These are phyloP conservation scores for Chrysogorgia sp. DNA, from an alignment of 92 coral and sea anemone genomes.

Conservation along the genomic window DNA sequence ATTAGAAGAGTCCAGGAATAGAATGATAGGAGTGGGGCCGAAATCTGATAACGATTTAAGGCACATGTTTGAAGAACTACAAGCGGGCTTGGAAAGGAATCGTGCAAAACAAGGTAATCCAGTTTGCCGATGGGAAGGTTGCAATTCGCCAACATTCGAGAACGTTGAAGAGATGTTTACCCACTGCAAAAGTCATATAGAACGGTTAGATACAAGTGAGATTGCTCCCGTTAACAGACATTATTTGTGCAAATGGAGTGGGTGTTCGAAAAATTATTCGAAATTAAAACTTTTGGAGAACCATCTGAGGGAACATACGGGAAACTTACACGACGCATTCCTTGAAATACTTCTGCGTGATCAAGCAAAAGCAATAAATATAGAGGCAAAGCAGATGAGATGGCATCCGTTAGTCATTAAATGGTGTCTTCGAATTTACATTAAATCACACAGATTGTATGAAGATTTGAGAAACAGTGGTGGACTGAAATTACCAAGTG, in stretches of 20 bases:
- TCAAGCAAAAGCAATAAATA: constrained; percentile 39
- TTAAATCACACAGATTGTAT: constrained; percentile 40
- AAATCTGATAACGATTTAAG: constrained; percentile 11
- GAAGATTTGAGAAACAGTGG: constrained; percentile 27
- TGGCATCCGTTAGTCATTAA: constrained; percentile 42
- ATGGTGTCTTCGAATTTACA: constrained; percentile 41
- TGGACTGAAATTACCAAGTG: constrained; percentile 42
- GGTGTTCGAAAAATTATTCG: constrained; percentile 6
- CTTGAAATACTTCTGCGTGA: constrained; percentile 34
- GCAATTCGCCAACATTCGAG: constrained; percentile 14
- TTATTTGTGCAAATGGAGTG: constrained; percentile 21
- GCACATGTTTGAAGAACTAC: constrained; percentile 15
- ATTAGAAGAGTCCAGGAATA: constrained; percentile 6
- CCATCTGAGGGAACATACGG: constrained; percentile 40
- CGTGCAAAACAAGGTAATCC: constrained; percentile 20
- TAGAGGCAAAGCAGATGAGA: constrained; percentile 38
- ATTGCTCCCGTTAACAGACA: constrained; percentile 35
- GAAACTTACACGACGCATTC: constrained; percentile 4
- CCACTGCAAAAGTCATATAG: constrained; percentile 38
- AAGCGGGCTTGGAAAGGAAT: constrained; percentile 11
- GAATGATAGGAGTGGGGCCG: constrained; percentile 22
- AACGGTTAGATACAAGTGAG: constrained; percentile 14
- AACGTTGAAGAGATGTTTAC: constrained; percentile 27
- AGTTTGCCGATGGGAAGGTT: constrained; percentile 15
- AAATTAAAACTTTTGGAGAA: constrained; percentile 42